Base-by-base conservation (phyloP, 1,140 invertebrate genomes). In the Trichogramma pretiosum region DNA sequence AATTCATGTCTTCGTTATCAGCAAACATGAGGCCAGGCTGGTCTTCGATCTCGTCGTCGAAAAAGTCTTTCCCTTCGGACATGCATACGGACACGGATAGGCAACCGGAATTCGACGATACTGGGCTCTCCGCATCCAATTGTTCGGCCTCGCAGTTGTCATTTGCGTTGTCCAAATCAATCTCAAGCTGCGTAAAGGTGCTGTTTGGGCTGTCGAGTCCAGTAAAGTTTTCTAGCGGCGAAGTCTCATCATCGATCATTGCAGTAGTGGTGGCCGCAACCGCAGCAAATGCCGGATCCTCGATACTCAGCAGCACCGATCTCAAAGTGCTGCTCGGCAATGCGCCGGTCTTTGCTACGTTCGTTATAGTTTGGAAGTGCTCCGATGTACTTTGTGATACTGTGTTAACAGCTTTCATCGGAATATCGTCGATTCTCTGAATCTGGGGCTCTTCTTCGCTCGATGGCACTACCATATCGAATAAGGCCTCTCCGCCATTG, bases 1-100 rank as follows among this genome's bases (percentile, higher is more conserved):
- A n/a, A n/a, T n/a, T n/a, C n/a, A n/a, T n/a, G n/a, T n/a, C n/a
- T n/a, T n/a, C n/a, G n/a, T n/a, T n/a, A n/a, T n/a, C n/a, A n/a
- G n/a, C n/a, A n/a, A 89, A 88, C 2, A 87, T 75, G 39, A 93
- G 66, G 0, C 81, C 87, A 9, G 89, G 89, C 62, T 93, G 89
- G 68, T 93, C 89, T 10, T 85, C 85, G 37, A 92, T 92, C 66
- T 93, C 89, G 57, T 93, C 89, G 59, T 93, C 89, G 50, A 88
- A 87, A 33, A 87, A 78, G 36, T 80, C 80, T 48, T 81, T 77
- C 5, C 77, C 79, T 44, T 85, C 78, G 0, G 83, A 84, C 13
- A 85, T 64, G 5, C 82, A 84, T 2, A 87, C 63, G 0, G 85
- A 87, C 49, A 83, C 84, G 0, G 84, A 85, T n/a, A n/a, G n/a